phyloP scores from a whole-genome alignment of 2,113 vertebrate species.

The Thomomys bottae region DNA sequence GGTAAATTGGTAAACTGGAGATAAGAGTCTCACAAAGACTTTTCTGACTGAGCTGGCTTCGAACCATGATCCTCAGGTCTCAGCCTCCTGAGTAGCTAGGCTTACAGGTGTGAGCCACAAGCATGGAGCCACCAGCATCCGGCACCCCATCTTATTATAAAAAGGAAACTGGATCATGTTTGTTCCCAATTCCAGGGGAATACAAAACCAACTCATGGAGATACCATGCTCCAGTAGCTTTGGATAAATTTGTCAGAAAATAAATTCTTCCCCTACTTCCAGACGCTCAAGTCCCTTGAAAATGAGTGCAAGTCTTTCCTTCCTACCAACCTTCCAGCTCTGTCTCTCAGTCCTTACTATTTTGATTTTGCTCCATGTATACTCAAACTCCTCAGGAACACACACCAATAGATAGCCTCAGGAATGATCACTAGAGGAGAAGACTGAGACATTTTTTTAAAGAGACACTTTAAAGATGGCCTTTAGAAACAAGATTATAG shows the following conservation, averaged over 20 bases:
- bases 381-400: background rate
- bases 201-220: background rate
- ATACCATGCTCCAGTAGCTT: background rate
- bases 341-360: background rate
- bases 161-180: background rate
- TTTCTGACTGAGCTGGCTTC: too few species aligned
- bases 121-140: background rate
- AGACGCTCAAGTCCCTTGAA: background rate
- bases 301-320: background rate
- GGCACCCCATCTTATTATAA: background rate
- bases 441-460: background rate
- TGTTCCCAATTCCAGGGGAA: background rate
- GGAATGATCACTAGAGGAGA: background rate
- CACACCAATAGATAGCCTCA: rapidly evolving
- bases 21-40: too few species aligned
- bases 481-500: background rate
- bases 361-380: background rate
- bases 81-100: too few species aligned
- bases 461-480: background rate
- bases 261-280: background rate
- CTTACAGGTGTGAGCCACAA: too few species aligned
- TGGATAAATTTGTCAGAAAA: background rate
- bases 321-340: background rate
- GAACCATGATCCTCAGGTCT: too few species aligned
- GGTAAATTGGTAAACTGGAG: too few species aligned